A percentile compares a stretch with the other conserved stretches of the same genome.
phyloP scores from a whole-genome alignment of 2,113 vertebrate species.

The Xerus inauris region DNA sequence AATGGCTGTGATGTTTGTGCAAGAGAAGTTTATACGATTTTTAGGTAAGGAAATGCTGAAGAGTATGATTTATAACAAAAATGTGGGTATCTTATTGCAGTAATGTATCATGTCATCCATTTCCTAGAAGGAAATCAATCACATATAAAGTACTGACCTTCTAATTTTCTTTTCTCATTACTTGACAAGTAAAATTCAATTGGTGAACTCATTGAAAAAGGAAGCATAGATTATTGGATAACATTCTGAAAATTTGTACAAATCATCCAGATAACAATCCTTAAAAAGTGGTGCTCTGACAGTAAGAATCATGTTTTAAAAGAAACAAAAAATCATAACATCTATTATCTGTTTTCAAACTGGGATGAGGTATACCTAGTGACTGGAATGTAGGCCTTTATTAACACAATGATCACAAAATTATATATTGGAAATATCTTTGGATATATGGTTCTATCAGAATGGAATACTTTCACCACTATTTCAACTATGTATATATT shows the following conservation, averaged over 20 bases:
- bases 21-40: conserved; percentile 76
- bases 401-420: background rate
- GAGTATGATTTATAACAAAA: conserved; percentile 88
- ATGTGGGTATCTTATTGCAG: conserved; percentile 88
- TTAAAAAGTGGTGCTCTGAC: conserved; percentile 69
- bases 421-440: background rate
- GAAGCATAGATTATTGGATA: conserved; percentile 83
- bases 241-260: conserved; percentile 81
- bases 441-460: background rate
- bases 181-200: conserved; percentile 87
- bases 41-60: conserved; percentile 72
- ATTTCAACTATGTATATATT: background rate
- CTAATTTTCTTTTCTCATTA: conserved; percentile 83
- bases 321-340: conserved; percentile 29
- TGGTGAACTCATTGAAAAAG: conserved; percentile 82
- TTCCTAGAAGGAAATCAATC: conserved; percentile 87
- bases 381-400: background rate
- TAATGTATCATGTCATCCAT: conserved; percentile 88
- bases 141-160: conserved; percentile 85
- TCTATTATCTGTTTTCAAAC: background rate
- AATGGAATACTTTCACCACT: background rate
- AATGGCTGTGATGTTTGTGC: conserved; percentile 61
- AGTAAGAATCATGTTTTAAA: conserved; percentile 75
- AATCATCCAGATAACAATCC: conserved; percentile 81
- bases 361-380: background rate